A percentile compares a stretch with the other conserved stretches of the same genome.
Conservation (phyloP, 2,888 invertebrate genomes). For the Stenodema calcarata region DNA sequence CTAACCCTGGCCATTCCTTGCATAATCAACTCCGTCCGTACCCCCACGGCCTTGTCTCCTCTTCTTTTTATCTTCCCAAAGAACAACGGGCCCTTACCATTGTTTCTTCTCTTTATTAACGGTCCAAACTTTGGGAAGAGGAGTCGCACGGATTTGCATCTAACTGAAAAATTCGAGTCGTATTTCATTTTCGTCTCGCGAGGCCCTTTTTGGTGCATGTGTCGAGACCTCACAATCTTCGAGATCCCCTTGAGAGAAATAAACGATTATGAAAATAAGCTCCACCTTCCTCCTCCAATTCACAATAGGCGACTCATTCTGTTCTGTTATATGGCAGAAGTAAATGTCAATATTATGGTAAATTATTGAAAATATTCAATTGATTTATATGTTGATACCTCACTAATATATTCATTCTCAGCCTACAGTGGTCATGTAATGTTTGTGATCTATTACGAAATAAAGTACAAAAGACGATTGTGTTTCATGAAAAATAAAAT, state of each 20-base stretch:
- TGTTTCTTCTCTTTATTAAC: constrained; percentile 53
- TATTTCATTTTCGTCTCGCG: constrained; percentile 21
- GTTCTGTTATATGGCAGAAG: too few species aligned
- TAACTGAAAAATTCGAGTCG: constrained; percentile 20
- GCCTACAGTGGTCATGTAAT: too few species aligned
- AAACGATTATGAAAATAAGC: constrained; percentile 4
- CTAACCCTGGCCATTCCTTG: not conserved
- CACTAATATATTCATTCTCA: too few species aligned
- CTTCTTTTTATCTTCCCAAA: not conserved
- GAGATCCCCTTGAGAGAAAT: not conserved
- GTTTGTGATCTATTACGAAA: too few species aligned
- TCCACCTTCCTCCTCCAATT: not conserved
- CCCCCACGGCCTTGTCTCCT: not conserved
- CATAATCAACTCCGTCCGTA: constrained; percentile 1
- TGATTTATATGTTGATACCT: too few species aligned
- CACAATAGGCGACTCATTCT: not conserved
- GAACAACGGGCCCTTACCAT: constrained; percentile 20
- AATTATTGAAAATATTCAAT: too few species aligned
- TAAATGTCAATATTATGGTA: too few species aligned
- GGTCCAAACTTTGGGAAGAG: constrained; percentile 26
- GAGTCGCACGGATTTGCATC: not conserved
- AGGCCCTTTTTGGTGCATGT: not conserved
- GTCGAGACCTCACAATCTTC: not conserved
- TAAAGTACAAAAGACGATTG: too few species aligned
- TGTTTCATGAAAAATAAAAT: too few species aligned